A percentile compares a stretch with the other conserved stretches of the same genome.
Evolutionary conservation across 1,140 invertebrate genomes (phyloP).

Genomic region (Dufourea novaeangliae): DNA sequence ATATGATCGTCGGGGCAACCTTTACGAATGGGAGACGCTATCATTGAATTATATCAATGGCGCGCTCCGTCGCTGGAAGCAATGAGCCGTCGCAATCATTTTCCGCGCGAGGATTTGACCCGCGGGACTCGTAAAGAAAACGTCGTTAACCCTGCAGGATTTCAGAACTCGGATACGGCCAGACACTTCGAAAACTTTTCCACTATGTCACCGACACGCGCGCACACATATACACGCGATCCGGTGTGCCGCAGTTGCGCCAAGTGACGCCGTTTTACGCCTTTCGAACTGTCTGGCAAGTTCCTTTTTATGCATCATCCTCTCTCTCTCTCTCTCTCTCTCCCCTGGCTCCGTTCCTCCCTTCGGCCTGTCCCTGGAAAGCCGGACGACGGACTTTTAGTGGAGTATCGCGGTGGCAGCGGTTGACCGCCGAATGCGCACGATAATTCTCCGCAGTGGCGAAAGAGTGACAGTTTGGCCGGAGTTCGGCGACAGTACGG

Average conservation of each 20-base stretch:
- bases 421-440: constrained; percentile 54
- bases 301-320: constrained; percentile 51
- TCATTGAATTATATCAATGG: constrained; percentile 14
- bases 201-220: constrained; percentile 34
- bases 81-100: constrained; percentile 36
- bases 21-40: neutral
- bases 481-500: constrained; percentile 32
- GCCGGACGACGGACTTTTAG: constrained; percentile 46
- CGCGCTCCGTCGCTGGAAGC: neutral
- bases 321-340: neutral
- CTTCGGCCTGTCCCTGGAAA: neutral
- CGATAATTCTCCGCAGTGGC: constrained; percentile 52
- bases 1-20: no score
- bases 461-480: constrained; percentile 62
- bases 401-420: constrained; percentile 52
- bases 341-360: neutral
- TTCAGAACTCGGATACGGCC: constrained; percentile 43
- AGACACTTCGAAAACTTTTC: constrained; percentile 55
- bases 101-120: constrained; percentile 13
- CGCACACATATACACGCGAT: neutral
- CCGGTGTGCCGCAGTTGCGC: constrained; percentile 20
- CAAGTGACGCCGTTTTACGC: constrained; percentile 59
- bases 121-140: constrained; percentile 22
- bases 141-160: constrained; percentile 39
- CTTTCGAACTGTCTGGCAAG: constrained; percentile 59